Percentiles rank a stretch among this genome's conserved stretches.
Evolutionary conservation across 2,797 vertebrate species (phyloP).

Genomic region (Parambassis ranga): DNA sequence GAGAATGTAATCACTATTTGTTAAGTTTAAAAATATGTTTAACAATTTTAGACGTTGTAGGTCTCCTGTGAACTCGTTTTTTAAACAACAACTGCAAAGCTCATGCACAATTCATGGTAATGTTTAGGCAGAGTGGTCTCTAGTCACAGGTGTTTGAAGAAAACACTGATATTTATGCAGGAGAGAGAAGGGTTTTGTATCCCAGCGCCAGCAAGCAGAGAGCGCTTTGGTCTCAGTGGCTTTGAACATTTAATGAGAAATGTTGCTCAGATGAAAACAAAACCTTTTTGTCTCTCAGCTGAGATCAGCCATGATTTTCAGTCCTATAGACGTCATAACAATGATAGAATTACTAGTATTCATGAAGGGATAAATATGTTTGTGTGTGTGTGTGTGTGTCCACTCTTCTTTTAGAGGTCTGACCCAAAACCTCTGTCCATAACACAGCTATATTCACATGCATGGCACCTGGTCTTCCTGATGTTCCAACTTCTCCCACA

Average conservation of each 20-base stretch:
- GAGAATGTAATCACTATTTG: constrained; percentile 1
- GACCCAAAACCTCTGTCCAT: no score
- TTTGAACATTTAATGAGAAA: constrained; percentile 54
- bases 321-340: constrained; percentile 33
- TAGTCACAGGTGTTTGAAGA: neutral
- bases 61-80: neutral
- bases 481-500: no score
- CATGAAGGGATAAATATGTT: constrained; percentile 1
- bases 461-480: no score
- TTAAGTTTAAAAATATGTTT: neutral
- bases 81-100: neutral
- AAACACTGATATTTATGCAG: constrained; percentile 18
- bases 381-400: neutral
- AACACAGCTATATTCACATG: no score
- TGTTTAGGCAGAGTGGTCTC: neutral
- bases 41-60: neutral
- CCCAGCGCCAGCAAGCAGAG: neutral
- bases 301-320: constrained; percentile 22
- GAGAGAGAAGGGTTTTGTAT: constrained; percentile 2
- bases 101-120: no score
- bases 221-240: constrained; percentile 1
- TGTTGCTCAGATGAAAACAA: constrained; percentile 15
- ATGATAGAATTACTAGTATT: constrained; percentile 26
- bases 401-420: no score
- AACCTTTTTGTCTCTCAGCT: constrained; percentile 5